Base-by-base conservation (phyloP, 2,888 invertebrate genomes). In the Geophilus truncorum region DNA sequence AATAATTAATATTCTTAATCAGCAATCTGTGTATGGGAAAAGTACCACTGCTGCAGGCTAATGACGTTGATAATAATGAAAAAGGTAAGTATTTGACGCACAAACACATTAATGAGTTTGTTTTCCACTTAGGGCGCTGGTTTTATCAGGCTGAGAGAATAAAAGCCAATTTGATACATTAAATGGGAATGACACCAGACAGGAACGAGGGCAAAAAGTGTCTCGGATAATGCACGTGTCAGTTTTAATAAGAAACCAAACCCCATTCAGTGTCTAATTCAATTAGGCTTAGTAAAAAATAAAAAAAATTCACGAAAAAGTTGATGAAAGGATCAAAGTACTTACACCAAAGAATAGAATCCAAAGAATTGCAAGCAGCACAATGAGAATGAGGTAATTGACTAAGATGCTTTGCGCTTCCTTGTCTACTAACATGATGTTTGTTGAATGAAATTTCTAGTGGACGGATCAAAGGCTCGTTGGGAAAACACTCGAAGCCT, bases 381-480 rank as follows among this genome's bases (percentile, higher is more conserved):
- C 83, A 12, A 84, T 81, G 28, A 84, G 82, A 75, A 84, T 84
- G 40, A 84, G 36, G 80, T 84, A 84, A 80, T 84, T 84, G 81
- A 84, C 81, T 30, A 82, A 36, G 36, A 82, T 81, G 32, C 82
- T 82, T 40, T 82, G 82, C 10, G 81, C 77, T 79, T 82, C 81
- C 32, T 82, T 82, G 30, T 82, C 81, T 34, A 78, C 30, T 36
- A 36, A 32, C 76, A 75, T 75, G 51, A n/a, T 51, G 51, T 51
- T 51, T 51, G 51, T 15, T 51, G 51, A 51, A 51, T 51, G 51
- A n/a, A 51, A 1, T 51, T 51, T 51, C 51, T 51, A 51, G 51
- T 51, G 51, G 51, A 18, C 18, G 51, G 51, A 51, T 51, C 51
- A 51, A 51, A 51, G 51, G 51, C 51, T 51, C 51, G 51, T 15